A percentile compares a stretch with the other conserved stretches of the same genome.
phyloP scores from a whole-genome alignment of 1,140 invertebrate genomes.

The Acarapis woodi region DNA sequence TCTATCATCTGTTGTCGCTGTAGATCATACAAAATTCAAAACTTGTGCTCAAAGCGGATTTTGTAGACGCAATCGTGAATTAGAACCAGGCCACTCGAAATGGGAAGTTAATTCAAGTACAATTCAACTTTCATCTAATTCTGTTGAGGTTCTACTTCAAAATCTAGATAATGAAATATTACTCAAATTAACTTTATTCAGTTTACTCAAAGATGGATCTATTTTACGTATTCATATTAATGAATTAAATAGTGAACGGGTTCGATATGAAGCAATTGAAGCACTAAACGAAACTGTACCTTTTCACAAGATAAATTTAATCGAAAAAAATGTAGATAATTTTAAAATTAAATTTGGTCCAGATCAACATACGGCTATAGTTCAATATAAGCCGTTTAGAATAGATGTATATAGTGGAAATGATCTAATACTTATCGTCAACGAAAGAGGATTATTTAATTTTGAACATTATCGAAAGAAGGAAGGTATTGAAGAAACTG shows the following conservation, averaged over 20 bases:
- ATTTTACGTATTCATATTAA: slow-evolving; percentile 48
- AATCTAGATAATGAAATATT: background rate
- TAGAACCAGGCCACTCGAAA: background rate
- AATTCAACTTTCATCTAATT: slow-evolving; percentile 19
- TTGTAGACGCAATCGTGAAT: slow-evolving; percentile 27
- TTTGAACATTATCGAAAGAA: slow-evolving; percentile 53
- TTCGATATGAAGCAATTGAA: slow-evolving; percentile 45
- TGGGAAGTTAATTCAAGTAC: slow-evolving; percentile 18
- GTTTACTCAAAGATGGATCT: slow-evolving; percentile 5
- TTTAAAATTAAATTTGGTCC: slow-evolving; percentile 27
- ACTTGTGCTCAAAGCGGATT: slow-evolving; percentile 83
- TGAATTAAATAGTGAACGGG: slow-evolving; percentile 44
- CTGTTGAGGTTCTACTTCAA: slow-evolving; percentile 14
- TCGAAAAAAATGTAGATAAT: slow-evolving; percentile 21
- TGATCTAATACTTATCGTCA: slow-evolving; percentile 44
- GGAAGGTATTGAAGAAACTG: slow-evolving; percentile 1
- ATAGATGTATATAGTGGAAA: slow-evolving; percentile 47
- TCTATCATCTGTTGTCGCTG: slow-evolving; percentile 16
- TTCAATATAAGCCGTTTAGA: slow-evolving; percentile 45
- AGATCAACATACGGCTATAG: slow-evolving; percentile 27
- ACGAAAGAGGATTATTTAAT: slow-evolving; percentile 57
- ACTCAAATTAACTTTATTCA: slow-evolving; percentile 4
- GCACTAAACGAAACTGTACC: slow-evolving; percentile 22
- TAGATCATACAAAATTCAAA: slow-evolving; percentile 67
- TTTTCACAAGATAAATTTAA: slow-evolving; percentile 2